Conservation (phyloP, 1,140 invertebrate genomes). For the Philopotamus ludificatus region DNA sequence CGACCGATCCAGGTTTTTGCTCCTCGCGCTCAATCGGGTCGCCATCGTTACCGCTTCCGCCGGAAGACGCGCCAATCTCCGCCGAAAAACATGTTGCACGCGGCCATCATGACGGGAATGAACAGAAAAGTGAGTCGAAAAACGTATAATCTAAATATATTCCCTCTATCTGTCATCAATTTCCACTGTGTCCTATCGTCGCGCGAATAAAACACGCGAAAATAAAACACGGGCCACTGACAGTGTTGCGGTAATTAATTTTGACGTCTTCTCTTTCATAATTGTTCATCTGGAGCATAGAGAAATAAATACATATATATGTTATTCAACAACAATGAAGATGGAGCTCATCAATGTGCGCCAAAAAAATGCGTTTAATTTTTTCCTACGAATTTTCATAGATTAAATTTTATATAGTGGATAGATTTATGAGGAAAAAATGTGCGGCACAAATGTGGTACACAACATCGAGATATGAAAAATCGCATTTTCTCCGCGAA, state of each 20-base stretch:
- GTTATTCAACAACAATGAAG: no score
- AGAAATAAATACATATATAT: no score
- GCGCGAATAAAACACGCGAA: not conserved
- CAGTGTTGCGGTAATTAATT: not conserved
- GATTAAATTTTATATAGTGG: no score
- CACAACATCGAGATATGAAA: no score
- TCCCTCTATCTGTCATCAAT: no score
- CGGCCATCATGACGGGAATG: constrained; percentile 37
- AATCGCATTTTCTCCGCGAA: no score
- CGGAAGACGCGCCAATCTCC: not conserved
- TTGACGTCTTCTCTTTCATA: not conserved
- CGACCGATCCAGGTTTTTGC: not conserved
- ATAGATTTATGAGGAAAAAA: no score
- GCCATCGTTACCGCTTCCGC: not conserved
- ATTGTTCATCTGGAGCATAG: not conserved
- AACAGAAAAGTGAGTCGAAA: constrained; percentile 30
- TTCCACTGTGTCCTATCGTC: no score
- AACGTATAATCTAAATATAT: not conserved
- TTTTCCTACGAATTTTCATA: no score
- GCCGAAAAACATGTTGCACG: constrained; percentile 32
- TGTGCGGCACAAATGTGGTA: no score
- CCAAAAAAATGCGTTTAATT: no score
- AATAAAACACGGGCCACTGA: not conserved
- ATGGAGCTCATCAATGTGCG: no score
- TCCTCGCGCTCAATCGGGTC: not conserved